These are phyloP conservation scores for Chaetops frenatus DNA, from an alignment of 2,113 vertebrate genomes.

Conservation along the genomic window DNA sequence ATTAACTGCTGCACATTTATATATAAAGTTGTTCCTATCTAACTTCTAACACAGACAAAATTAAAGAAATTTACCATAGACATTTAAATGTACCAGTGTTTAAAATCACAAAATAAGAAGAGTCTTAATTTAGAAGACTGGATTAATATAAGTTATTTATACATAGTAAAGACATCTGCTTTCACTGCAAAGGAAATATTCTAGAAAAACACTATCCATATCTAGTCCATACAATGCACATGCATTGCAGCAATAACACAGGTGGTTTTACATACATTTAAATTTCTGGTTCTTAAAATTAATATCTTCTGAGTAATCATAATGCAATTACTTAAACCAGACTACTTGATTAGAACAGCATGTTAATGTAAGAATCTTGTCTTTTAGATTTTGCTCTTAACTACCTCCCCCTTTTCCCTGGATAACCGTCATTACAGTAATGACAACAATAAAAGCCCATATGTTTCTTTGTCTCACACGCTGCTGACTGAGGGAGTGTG, in stretches of 20 bases:
- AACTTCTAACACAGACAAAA: neutral
- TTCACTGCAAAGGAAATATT: neutral
- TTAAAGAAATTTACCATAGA: neutral
- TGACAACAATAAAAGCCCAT: neutral
- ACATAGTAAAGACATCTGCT: neutral
- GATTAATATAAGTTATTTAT: neutral
- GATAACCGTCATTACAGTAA: conserved; percentile 31
- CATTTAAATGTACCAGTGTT: neutral
- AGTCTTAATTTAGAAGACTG: neutral
- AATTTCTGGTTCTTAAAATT: neutral
- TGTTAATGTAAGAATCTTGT: conserved; percentile 1
- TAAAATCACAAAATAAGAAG: neutral
- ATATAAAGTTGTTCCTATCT: neutral
- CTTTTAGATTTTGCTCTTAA: conserved; percentile 6
- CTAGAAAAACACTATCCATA: neutral
- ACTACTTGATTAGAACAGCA: conserved; percentile 28
- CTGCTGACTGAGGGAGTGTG: neutral
- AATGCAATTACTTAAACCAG: conserved; percentile 7
- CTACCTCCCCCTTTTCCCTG: neutral
- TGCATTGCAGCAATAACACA: neutral
- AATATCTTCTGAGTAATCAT: neutral
- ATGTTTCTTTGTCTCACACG: neutral
- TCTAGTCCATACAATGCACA: neutral
- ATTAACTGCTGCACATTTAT: neutral
- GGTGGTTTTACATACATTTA: neutral